Base-by-base conservation (phyloP, 2,888 invertebrate species). In the Cerastis rubricosa region DNA sequence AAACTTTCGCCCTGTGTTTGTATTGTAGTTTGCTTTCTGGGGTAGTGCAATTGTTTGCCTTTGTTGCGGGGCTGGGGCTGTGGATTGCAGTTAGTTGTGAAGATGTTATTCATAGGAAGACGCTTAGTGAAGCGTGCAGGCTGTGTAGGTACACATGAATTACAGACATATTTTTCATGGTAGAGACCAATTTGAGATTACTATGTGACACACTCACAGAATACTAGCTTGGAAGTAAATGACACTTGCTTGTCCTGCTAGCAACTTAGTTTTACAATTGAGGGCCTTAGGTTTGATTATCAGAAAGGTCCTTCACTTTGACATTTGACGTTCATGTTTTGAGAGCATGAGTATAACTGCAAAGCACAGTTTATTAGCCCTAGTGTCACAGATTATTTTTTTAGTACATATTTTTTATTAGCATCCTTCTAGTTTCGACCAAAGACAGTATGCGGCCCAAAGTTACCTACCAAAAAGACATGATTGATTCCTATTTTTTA, bases 401-500 rank as follows among this genome's bases (percentile, higher is more conserved):
- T 88, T 83, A 89, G 89, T 86, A 87, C 84, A 87, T 87, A 67
- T 71, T 81, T 78, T 88, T 89, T 88, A 87, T 85, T 87, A 89
- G 89, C 92, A 89, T 91, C 91, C 89, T 86, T 87, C 84, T 89
- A 88, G 85, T 89, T 85, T 89, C 91, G 92, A 95, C 95, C 95
- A 95, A 95, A 94, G 94, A 95, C 92, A 91, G 85, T 88, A 88
- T 90, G 90, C 92, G 91, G 93, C 94, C 94, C 93, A 94, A 94
- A 94, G 94, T 92, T 90, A 91, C 79, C 90, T 89, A 90, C 95
- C 95, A 94, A 95, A 95, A 96, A 96, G 94, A 95, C 95, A 94
- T 87, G 87, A 88, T 92, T 90, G 87, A 93, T 94, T 94, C 94
- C 94, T 94, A 93, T 92, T 91, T 89, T 91, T 91, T 91, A 91